Evolutionary conservation across 2,888 invertebrate species (phyloP), one percentile per base, ranked within the genome.

Genomic region (Ophion slaviceki): DNA sequence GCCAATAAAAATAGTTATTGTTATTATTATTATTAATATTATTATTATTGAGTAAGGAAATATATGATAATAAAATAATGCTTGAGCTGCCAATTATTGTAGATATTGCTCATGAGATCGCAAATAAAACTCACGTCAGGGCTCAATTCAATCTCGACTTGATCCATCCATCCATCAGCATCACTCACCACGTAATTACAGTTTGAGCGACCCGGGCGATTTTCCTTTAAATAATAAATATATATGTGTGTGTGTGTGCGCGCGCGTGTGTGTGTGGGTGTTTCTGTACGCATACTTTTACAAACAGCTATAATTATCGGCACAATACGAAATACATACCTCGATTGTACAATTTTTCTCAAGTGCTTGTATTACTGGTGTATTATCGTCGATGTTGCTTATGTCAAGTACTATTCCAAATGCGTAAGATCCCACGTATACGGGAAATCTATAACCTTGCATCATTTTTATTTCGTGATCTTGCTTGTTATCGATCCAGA

Each of bases 361-460:
- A 2, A 94, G 89, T 8, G 94, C 89, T 66, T 94, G 94, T 61
- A 95, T 94, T 64, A 95, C 93, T 4, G 95, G 95, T 2, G 94
- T 92, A 87, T 95, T 95, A 91, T 96, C 95, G 84, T 96, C 95
- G 72, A 95, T 95, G 88, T 95, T 95, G 8, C 94, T 92, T 24
- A 95, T 94, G 5, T 89, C 85, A 14, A 96, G 93, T 2, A 93
- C 90, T 66, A 95, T 94, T 47, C 87, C 78, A 59, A 92, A n/a
- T 71, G 91, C 92, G 0, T 90, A 86, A 28, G 77, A 87, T 20
- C 89, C 88, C 8, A 95, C 89, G 14, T 92, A 89, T 88, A 94
- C 87, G 47, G 86, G 72, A 85, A 96, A 95, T 85, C 92, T 89
- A 90, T 95, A 96, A 14, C 85, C 84, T 85, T 91, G 92, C 94